phyloP scores from a whole-genome alignment of 2,113 vertebrate genomes.

The Eptesicus fuscus region DNA sequence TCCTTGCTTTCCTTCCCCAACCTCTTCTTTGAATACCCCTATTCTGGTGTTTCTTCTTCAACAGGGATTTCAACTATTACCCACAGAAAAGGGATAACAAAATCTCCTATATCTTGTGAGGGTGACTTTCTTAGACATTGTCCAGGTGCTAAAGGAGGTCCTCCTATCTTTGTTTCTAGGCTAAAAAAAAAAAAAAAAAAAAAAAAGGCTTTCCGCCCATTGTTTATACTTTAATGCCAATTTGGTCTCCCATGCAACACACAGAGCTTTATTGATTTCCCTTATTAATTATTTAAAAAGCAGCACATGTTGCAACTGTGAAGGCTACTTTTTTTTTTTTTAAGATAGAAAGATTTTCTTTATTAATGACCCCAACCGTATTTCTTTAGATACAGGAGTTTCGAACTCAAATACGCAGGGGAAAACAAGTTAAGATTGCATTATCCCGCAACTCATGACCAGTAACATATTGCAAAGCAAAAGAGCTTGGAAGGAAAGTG shows the following conservation, averaged over 20 bases:
- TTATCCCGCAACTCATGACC: constrained; percentile 84
- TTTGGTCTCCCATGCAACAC: neutral
- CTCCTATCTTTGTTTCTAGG: neutral
- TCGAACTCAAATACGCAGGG: constrained; percentile 78
- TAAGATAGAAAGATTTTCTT: constrained; percentile 88
- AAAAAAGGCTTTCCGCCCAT: no score
- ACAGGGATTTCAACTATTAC: neutral
- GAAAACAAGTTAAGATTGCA: no score
- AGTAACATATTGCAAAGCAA: constrained; percentile 87
- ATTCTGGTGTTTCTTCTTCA: neutral
- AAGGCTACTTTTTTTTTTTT: neutral
- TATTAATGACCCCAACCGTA: constrained; percentile 87
- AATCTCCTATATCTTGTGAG: neutral
- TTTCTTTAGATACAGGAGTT: constrained; percentile 87
- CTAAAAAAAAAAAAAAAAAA: no score
- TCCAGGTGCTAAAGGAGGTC: neutral
- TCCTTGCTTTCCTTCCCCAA: neutral
- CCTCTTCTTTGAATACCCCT: neutral
- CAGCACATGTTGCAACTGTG: neutral
- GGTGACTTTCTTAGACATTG: neutral
- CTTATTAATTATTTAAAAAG: neutral
- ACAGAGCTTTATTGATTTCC: neutral
- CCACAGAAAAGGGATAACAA: neutral
- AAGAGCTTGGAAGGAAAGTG: constrained; percentile 81
- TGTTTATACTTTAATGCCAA: neutral